A percentile compares a stretch with the other conserved stretches of the same genome.
phyloP scores from a whole-genome alignment of 2,113 vertebrate species.

The Pollimyrus isidori region DNA sequence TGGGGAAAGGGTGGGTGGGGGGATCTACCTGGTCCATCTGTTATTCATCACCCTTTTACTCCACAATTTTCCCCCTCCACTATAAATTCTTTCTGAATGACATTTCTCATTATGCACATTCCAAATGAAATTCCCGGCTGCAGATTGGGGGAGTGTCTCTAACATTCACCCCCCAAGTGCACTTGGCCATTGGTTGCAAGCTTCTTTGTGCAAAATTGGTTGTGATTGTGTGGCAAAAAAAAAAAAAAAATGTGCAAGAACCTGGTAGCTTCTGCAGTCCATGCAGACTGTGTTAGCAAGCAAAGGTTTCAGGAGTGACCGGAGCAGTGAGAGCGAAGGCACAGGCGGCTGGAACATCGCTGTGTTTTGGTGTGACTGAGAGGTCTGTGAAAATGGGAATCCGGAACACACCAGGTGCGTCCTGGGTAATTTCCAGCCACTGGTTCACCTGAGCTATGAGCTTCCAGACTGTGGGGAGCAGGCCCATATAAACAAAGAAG shows the following conservation, averaged over 20 bases:
- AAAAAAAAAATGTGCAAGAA: background rate
- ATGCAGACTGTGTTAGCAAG: background rate
- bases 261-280: background rate
- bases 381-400: background rate
- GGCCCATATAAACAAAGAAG: background rate
- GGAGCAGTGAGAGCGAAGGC: background rate
- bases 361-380: background rate
- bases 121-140: constrained; percentile 19
- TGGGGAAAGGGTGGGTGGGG: background rate
- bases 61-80: constrained; percentile 13
- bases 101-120: constrained; percentile 33
- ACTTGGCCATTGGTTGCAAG: background rate
- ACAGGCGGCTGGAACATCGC: background rate
- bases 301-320: background rate
- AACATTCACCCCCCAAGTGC: background rate
- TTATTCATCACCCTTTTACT: constrained; percentile 23
- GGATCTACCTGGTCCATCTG: constrained; percentile 31
- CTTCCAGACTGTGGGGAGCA: background rate
- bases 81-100: constrained; percentile 34
- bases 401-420: background rate
- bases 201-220: background rate
- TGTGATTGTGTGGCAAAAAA: background rate
- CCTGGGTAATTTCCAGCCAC: background rate
- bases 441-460: background rate
- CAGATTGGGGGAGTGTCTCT: background rate